Conservation (phyloP, 2,797 vertebrate species). For the Otolemur crassicaudatus region DNA sequence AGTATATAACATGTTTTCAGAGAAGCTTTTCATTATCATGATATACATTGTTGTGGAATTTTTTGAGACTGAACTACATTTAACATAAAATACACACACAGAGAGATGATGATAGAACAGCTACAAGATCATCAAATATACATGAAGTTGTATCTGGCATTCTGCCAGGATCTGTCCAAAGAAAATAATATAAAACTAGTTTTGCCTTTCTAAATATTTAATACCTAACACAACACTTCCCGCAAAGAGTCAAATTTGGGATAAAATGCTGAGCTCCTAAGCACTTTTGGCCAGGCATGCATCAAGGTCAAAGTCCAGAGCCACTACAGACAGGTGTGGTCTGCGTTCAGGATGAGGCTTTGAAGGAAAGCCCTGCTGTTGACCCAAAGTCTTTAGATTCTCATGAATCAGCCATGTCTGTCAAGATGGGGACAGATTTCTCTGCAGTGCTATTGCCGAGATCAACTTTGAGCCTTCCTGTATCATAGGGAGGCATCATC, state of each 20-base stretch:
- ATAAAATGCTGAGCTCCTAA: background rate
- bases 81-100: background rate
- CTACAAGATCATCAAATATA: background rate
- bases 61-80: background rate
- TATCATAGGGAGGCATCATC: background rate
- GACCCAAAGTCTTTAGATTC: background rate
- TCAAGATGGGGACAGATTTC: background rate
- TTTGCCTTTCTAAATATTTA: constrained; percentile 18
- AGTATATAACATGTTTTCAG: background rate
- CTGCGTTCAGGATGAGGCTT: background rate
- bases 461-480: background rate
- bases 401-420: background rate
- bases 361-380: background rate
- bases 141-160: background rate
- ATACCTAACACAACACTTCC: background rate
- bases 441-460: background rate
- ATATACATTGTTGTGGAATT: background rate
- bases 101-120: too few relatives aligned
- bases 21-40: background rate
- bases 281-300: background rate
- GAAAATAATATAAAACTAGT: constrained; percentile 9
- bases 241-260: background rate
- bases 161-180: background rate
- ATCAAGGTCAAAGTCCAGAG: background rate
- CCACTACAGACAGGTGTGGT: too few relatives aligned